Conservation (phyloP, 2,113 vertebrate species). For the Bothrops jararaca region DNA sequence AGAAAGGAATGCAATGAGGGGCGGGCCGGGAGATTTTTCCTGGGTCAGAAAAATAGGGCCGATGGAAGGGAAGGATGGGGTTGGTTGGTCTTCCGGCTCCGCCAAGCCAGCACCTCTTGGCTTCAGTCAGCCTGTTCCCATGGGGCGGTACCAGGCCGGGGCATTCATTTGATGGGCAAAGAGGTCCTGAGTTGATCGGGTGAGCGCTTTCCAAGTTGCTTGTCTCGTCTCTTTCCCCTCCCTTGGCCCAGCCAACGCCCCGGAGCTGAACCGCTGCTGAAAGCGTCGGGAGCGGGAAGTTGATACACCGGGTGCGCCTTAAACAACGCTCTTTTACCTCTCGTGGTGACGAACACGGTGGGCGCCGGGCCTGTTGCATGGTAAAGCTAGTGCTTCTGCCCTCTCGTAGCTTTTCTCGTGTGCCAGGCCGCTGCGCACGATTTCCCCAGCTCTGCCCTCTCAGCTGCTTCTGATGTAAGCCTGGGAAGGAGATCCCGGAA, state of each 20-base stretch:
- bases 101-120: not conserved
- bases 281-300: not conserved
- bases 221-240: not conserved
- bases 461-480: not conserved
- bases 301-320: too few relatives aligned
- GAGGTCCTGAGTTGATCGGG: not conserved
- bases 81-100: not conserved
- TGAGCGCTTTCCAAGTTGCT: not conserved
- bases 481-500: not conserved
- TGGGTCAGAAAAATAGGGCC: not conserved
- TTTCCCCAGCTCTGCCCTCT: too few relatives aligned
- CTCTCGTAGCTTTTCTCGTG: not conserved
- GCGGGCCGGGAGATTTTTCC: not conserved
- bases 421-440: not conserved
- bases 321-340: conserved; percentile 29
- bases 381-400: not conserved
- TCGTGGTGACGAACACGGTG: conserved; percentile 47
- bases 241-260: not conserved
- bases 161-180: not conserved
- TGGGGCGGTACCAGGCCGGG: not conserved
- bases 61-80: not conserved
- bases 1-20: conserved; percentile 49
- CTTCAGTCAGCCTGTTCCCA: not conserved
- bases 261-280: not conserved
- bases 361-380: conserved; percentile 47